Percentiles rank a stretch among this genome's conserved stretches.
Conservation (phyloP, 2,888 invertebrate species). For the Eledone cirrhosa region DNA sequence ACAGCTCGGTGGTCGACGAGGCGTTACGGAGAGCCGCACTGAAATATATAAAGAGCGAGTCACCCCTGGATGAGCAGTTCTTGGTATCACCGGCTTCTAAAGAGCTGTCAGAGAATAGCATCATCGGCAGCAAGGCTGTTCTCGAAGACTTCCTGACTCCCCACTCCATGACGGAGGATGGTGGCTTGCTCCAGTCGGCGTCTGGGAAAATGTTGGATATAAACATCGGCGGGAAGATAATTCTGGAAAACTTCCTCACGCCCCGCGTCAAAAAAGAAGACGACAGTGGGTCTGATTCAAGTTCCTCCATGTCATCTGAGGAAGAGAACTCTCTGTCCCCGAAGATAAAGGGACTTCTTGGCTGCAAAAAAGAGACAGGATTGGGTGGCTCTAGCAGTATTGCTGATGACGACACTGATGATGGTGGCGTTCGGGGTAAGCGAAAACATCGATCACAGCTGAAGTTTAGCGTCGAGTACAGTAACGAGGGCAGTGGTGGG, state of each 20-base stretch:
- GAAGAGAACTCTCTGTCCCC: not conserved
- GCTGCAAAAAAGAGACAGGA: not conserved
- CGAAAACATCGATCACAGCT: not conserved
- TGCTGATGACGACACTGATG: not conserved
- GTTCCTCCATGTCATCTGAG: not conserved
- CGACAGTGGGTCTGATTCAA: not conserved
- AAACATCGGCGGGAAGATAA: not conserved
- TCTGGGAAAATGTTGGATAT: not conserved
- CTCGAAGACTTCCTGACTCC: too few relatives aligned
- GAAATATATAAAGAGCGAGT: conserved; percentile 9
- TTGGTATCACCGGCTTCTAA: not conserved
- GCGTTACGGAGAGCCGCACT: not conserved
- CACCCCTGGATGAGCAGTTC: not conserved
- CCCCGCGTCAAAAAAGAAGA: not conserved
- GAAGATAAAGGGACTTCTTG: too few relatives aligned
- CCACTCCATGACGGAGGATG: too few relatives aligned
- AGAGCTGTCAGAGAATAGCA: too few relatives aligned
- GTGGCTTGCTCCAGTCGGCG: too few relatives aligned
- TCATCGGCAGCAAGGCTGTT: too few relatives aligned
- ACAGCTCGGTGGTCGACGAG: not conserved
- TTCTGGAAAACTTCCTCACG: not conserved
- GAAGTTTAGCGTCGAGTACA: not conserved
- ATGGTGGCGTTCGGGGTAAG: not conserved
- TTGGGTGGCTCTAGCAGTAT: too few relatives aligned
- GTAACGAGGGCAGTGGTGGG: not conserved